Conservation (phyloP, 2,797 vertebrate genomes). For the Sphenopsis melanotis region DNA sequence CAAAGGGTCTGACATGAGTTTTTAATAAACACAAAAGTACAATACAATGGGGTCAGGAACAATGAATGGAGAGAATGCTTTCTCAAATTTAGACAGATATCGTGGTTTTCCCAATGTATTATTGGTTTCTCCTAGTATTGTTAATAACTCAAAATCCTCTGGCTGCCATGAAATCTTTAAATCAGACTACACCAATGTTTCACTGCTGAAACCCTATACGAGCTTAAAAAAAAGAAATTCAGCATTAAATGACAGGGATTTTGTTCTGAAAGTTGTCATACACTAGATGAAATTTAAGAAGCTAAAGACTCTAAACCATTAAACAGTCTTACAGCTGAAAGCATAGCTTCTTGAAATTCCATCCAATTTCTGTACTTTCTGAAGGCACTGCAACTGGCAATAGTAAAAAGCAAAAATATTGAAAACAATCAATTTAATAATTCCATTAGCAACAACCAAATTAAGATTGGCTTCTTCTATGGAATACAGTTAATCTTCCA, state of each 20-base stretch:
- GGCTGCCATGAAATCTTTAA: neutral
- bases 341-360: neutral
- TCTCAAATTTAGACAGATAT: neutral
- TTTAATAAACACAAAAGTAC: neutral
- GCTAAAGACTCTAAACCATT: neutral
- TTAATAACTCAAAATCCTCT: neutral
- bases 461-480: neutral
- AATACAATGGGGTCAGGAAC: neutral
- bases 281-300: neutral
- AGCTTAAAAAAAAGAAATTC: neutral
- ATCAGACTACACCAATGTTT: neutral
- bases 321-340: neutral
- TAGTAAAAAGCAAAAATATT: neutral
- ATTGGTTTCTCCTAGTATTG: neutral
- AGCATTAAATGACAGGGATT: neutral
- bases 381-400: neutral
- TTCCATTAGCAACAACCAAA: neutral
- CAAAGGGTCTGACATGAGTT: rapidly evolving
- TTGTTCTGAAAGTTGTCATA: neutral
- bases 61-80: neutral
- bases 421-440: neutral
- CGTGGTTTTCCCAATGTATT: neutral
- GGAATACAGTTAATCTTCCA: neutral
- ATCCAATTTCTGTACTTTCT: neutral
- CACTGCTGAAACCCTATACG: neutral